Percentiles rank a stretch among this genome's conserved stretches.
Conservation (phyloP, 2,113 vertebrate species). For the Phrynosoma blainvillii region DNA sequence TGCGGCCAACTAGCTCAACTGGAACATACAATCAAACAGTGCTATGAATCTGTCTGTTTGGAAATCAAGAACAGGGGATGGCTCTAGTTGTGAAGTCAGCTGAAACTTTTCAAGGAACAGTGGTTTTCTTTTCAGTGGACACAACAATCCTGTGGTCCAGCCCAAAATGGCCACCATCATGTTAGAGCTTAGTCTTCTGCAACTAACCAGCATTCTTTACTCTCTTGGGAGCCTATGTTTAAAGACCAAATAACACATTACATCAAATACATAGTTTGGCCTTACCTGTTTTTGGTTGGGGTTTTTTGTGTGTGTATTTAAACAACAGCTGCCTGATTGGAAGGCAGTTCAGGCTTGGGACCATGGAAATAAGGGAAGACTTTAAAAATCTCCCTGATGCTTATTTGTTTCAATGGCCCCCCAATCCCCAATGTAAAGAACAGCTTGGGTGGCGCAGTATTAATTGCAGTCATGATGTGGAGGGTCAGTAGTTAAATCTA, state of each 20-base stretch:
- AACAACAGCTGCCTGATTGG: background rate
- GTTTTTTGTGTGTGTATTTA: background rate
- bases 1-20: conserved; percentile 83
- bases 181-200: background rate
- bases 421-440: background rate
- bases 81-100: conserved; percentile 47
- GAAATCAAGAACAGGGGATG: conserved; percentile 69
- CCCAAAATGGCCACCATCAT: background rate
- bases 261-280: background rate
- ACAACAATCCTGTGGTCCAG: background rate
- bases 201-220: background rate
- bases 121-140: too few species aligned
- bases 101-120: background rate
- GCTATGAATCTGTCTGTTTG: conserved; percentile 58
- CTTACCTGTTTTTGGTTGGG: background rate
- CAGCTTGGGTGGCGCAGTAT: too few species aligned
- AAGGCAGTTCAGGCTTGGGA: background rate
- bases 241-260: background rate
- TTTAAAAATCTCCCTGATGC: background rate
- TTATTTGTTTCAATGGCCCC: background rate
- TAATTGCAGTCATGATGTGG: background rate
- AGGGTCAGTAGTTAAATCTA: background rate
- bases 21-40: conserved; percentile 78
- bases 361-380: background rate
- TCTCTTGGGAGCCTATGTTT: background rate